Base-by-base conservation (phyloP, 1,140 invertebrate genomes). In the Ruditapes philippinarum region DNA sequence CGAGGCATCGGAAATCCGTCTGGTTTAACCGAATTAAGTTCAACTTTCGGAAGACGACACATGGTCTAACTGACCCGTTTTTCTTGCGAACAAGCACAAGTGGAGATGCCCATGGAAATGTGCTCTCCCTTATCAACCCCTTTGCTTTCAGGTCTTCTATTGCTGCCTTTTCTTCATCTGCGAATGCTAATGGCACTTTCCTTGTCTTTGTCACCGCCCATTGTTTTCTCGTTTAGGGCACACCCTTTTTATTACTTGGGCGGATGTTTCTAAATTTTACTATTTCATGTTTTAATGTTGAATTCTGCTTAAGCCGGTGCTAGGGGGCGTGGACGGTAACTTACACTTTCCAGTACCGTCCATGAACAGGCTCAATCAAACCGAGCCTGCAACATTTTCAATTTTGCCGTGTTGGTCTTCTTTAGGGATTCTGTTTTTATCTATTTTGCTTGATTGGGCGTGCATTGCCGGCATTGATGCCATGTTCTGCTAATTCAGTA, bases 391-490 rank as follows among this genome's bases (percentile, higher is more conserved):
- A n/a, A n/a, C n/a, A n/a, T n/a, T n/a, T n/a, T n/a, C n/a, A n/a
- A n/a, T n/a, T n/a, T n/a, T n/a, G n/a, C n/a, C n/a, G n/a, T n/a
- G n/a, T n/a, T n/a, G n/a, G n/a, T n/a, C n/a, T n/a, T n/a, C n/a
- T n/a, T n/a, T n/a, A n/a, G n/a, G n/a, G n/a, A n/a, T n/a, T n/a
- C n/a, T n/a, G n/a, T n/a, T n/a, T n/a, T n/a, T n/a, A n/a, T n/a
- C n/a, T n/a, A n/a, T n/a, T n/a, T n/a, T n/a, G n/a, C n/a, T 78
- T 76, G 9, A 87, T 49, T 9, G 84, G 84, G 22, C 14, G 49
- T 17, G 73, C 84, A 28, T 87, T n/a, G 19, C 70, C 51, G n/a
- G 84, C 78, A 36, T 87, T n/a, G 65, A 87, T 87, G 22, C 1
- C 11, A 33, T 87, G 84, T 54, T 78, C 70, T 40, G 57, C 25